Base-by-base conservation (phyloP, 1,140 invertebrate genomes). In the Dendrolimus punctatus region DNA sequence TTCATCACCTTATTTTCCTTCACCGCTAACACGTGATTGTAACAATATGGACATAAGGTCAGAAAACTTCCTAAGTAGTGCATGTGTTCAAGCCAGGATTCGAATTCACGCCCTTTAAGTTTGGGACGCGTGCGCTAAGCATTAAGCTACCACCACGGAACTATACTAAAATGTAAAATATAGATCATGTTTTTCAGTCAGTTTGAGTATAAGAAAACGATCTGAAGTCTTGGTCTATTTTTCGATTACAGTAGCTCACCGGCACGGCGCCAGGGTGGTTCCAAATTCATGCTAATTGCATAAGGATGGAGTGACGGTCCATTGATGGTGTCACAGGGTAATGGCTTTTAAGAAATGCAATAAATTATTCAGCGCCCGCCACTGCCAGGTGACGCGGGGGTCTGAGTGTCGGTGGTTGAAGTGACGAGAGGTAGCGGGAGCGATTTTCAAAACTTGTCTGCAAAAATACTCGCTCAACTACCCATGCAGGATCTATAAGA, bases 291-390 rank as follows among this genome's bases (percentile, higher is more conserved):
- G 80, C 74, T 84, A 85, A 85, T 84, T 84, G 80, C 60, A 62
- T 58, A 62, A 64, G 66, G 71, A 66, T 55, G 63, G 63, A 64
- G 69, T 67, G 71, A 62, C 68, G 73, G 66, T 58, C 70, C 82
- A 79, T 78, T 73, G 78, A 76, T 71, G 72, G 66, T 79, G 78
- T 80, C 74, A 79, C 71, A 63, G 66, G 50, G 80, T 82, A 84
- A 86, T 84, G 78, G 82, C 79, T 86, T 86, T 86, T 80, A 82
- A 86, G 82, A 86, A 86, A 86, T 70, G 79, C 73, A 76, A 86
- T 84, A 86, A 86, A 86, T 86, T 83, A 86, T 81, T 83, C 73
- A 58, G 54, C 59, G 61, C 65, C 66, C 65, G 67, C 61, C 64
- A 66, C 71, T 64, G 67, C 71, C 76, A 84, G 77, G 79, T 84